Percentiles rank a stretch among this genome's conserved stretches.
Conservation (phyloP, 2,113 vertebrate species). For the Phyllopteryx taeniolatus region DNA sequence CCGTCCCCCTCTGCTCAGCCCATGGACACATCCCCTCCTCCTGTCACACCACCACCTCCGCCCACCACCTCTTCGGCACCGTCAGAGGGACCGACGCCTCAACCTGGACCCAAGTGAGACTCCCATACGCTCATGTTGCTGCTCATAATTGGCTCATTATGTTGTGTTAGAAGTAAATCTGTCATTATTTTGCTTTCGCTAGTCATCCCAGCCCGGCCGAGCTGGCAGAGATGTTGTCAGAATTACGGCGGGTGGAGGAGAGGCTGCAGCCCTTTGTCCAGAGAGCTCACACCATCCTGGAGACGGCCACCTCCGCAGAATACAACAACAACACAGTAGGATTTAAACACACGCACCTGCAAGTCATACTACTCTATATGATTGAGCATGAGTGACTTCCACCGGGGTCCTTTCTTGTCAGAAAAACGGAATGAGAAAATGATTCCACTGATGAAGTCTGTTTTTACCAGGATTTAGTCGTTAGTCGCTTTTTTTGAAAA, state of each 20-base stretch:
- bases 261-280: conserved; percentile 86
- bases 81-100: conserved; percentile 66
- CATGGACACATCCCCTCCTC: conserved; percentile 74
- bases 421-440: background rate
- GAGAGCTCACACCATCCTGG: conserved; percentile 83
- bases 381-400: too few species aligned
- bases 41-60: conserved; percentile 65
- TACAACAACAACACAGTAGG: conserved; percentile 87
- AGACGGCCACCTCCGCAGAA: conserved; percentile 76
- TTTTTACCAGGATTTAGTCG: background rate
- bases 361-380: too few species aligned
- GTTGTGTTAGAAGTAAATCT: background rate
- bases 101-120: conserved; percentile 69
- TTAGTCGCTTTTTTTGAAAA: too few species aligned
- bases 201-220: conserved; percentile 86
- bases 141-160: background rate
- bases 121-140: fast-evolving
- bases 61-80: conserved; percentile 61
- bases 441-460: background rate
- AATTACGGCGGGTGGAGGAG: conserved; percentile 81
- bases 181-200: background rate
- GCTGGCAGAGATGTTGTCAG: conserved; percentile 82
- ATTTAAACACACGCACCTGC: background rate
- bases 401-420: too few species aligned
- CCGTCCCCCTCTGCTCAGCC: conserved; percentile 72